Evolutionary conservation across 2,113 vertebrate genomes (phyloP), one percentile per base, ranked within the genome.

Genomic region (Bos javanicus): DNA sequence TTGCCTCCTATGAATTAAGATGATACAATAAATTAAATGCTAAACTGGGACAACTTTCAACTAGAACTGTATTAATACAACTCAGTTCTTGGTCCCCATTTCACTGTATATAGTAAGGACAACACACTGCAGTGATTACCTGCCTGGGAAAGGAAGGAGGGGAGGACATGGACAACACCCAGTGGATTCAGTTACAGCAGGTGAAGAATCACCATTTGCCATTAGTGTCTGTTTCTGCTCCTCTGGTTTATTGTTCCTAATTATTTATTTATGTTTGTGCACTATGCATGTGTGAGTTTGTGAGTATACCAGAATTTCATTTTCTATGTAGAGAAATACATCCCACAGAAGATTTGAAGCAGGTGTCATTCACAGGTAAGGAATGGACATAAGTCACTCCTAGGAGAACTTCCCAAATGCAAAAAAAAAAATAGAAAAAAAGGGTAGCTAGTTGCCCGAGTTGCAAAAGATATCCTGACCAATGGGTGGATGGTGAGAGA

Each of bases 241-340:
- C 56, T 92, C 54, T 5, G 1, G 1, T 36, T 54, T 14, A 19
- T 16, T 19, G 28, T 30, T 81, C 25, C 30, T 50, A 71, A 11
- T 6, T 36, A 21, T 26, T 28, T 62, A 17, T 28, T 15, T 76
- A 13, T 7, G 30, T 54, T 13, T 54, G 4, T 30, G 54, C 8
- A 8, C 8, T 8, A 25, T 30, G 11, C 5, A 14, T 0, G 2
- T 5, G 14, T 39, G 1, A 12, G 11, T n/a, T 12, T 39, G 6
- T 25, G 19, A 52, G 7, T 39, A 30, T 4, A n/a, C 7, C 30
- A n/a, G n/a, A 84, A 39, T 26, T 78, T 39, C 21, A 17, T 46
- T 62, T 83, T n/a, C 33, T 80, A 25, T 7, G 14, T 17, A 56
- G 15, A 59, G 59, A 28, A 74, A 43, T 30, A 50, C 19, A 50